A percentile compares a stretch with the other conserved stretches of the same genome.
phyloP scores from a whole-genome alignment of 2,888 invertebrate species.

The Diloba caeruleocephala region DNA sequence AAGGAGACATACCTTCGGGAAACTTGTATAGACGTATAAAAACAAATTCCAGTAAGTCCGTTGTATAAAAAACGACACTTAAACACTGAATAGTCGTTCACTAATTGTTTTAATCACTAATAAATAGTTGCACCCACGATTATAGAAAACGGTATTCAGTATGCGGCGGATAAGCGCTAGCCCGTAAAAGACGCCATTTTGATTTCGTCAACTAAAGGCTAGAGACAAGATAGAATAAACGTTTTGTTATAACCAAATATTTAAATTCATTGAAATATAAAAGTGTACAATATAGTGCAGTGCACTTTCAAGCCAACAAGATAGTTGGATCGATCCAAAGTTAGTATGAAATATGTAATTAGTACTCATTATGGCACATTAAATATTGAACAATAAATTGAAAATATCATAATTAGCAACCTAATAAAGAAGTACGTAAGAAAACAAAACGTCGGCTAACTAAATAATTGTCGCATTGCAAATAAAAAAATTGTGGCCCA shows the following conservation, averaged over 20 bases:
- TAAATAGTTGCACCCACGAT: constrained; percentile 72
- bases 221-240: constrained; percentile 72
- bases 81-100: constrained; percentile 74
- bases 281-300: not conserved
- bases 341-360: too few species aligned
- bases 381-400: too few species aligned
- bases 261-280: not conserved
- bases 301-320: too few species aligned
- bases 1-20: constrained; percentile 85
- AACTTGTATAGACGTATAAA: constrained; percentile 54
- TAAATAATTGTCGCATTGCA: too few species aligned
- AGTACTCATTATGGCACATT: too few species aligned
- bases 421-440: too few species aligned
- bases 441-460: too few species aligned
- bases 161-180: constrained; percentile 85
- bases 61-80: constrained; percentile 64
- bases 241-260: constrained; percentile 50
- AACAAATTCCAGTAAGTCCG: constrained; percentile 64
- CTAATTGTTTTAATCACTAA: constrained; percentile 75
- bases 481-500: too few species aligned
- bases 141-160: constrained; percentile 70
- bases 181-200: constrained; percentile 87
- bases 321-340: too few species aligned
- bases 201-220: constrained; percentile 87
- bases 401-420: too few species aligned